Conservation (phyloP, 2,888 invertebrate species). For the Eustalomyia histrio region DNA sequence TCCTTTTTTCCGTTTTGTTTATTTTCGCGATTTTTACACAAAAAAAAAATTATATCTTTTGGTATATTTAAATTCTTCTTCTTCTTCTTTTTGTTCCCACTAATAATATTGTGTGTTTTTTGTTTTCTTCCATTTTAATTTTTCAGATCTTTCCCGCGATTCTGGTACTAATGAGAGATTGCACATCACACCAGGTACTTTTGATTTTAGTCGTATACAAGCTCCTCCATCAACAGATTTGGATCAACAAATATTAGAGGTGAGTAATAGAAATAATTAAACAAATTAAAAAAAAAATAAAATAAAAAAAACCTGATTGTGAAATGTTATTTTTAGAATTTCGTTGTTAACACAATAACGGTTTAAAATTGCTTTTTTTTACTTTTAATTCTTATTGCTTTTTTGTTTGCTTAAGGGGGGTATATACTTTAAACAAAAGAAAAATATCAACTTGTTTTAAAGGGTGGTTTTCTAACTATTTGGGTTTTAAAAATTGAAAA, state of each 20-base stretch:
- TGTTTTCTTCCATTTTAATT: slow-evolving; percentile 23
- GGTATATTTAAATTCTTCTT: no score
- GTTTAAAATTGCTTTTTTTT: slow-evolving; percentile 9
- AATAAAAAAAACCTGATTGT: neutral
- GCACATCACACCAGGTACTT: slow-evolving; percentile 75
- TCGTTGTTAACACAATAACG: slow-evolving; percentile 11
- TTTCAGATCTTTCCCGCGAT: slow-evolving; percentile 79
- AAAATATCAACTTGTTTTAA: no score
- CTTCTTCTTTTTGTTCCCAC: slow-evolving; percentile 13
- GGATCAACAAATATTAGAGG: slow-evolving; percentile 79
- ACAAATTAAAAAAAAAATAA: neutral
- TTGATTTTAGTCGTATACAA: slow-evolving; percentile 75
- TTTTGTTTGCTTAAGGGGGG: neutral
- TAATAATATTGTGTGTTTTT: slow-evolving; percentile 34
- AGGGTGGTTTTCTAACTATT: no score
- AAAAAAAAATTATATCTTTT: no score
- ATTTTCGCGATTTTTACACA: slow-evolving; percentile 25
- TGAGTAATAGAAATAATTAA: slow-evolving; percentile 67
- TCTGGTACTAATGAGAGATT: slow-evolving; percentile 78
- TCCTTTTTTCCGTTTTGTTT: slow-evolving; percentile 17
- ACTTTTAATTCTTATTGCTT: neutral
- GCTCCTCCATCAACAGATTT: slow-evolving; percentile 75
- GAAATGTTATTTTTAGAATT: slow-evolving; percentile 16
- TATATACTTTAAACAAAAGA: no score
- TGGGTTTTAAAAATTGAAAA: no score